These are phyloP conservation scores for Rutpela maculata DNA, from an alignment of 2,888 invertebrate genomes.

Conservation along the genomic window DNA sequence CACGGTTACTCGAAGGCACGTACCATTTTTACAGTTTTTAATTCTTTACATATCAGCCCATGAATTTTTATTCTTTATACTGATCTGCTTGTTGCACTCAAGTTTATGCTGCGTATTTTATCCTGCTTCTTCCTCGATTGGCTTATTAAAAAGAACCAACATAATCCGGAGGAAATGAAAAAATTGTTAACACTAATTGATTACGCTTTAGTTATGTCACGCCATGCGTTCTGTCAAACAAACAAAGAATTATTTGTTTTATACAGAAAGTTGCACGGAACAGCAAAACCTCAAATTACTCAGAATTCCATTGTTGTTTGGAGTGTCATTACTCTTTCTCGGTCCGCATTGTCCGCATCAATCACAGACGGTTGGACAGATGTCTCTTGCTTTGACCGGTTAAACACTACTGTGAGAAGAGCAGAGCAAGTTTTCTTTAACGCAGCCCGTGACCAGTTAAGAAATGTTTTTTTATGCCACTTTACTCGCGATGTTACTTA, in stretches of 20 bases:
- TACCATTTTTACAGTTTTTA: too few relatives aligned
- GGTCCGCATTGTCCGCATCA: neutral
- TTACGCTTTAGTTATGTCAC: neutral
- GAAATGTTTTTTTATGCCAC: neutral
- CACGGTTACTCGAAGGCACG: too few relatives aligned
- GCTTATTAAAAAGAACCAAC: neutral
- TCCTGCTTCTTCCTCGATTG: too few relatives aligned
- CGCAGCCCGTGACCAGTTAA: neutral
- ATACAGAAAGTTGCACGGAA: neutral
- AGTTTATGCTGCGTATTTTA: too few relatives aligned
- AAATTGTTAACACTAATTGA: neutral
- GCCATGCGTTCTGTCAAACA: neutral
- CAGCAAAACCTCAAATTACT: neutral
- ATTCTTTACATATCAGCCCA: too few relatives aligned
- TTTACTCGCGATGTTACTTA: neutral
- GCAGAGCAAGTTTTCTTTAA: neutral
- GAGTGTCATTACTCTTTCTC: conserved; percentile 3
- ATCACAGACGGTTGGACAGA: conserved; percentile 7
- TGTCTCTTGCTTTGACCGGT: neutral
- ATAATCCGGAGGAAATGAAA: neutral
- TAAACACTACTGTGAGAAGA: neutral
- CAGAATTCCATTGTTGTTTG: neutral
- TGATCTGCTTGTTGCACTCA: too few relatives aligned
- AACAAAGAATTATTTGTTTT: neutral
- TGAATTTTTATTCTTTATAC: too few relatives aligned